A percentile compares a stretch with the other conserved stretches of the same genome.
phyloP scores from a whole-genome alignment of 1,140 invertebrate species.

The Sitobion miscanthi region DNA sequence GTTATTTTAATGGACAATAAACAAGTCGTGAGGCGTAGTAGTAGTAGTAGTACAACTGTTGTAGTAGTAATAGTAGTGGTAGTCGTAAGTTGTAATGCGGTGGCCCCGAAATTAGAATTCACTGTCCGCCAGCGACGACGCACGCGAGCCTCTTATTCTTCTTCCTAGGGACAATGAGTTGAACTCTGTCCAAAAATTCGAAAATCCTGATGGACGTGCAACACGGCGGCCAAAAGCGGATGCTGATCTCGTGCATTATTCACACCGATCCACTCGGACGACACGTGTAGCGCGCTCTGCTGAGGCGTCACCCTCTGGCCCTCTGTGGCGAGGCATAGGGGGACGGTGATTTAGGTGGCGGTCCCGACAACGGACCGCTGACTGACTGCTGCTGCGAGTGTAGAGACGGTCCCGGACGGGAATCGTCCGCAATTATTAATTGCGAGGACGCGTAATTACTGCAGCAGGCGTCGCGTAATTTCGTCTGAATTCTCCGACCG shows the following conservation, averaged over 20 bases:
- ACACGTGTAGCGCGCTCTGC: background rate
- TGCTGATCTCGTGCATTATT: slow-evolving; percentile 9
- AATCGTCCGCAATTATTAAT: background rate
- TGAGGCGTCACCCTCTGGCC: background rate
- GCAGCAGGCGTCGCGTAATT: background rate
- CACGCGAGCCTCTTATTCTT: background rate
- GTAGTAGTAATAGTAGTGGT: too few species aligned
- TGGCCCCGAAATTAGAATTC: slow-evolving; percentile 49
- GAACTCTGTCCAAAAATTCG: slow-evolving; percentile 42
- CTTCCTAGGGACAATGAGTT: background rate
- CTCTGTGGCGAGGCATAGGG: background rate
- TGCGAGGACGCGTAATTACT: background rate
- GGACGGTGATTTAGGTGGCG: background rate
- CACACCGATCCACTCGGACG: slow-evolving; percentile 11
- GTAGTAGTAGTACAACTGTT: background rate
- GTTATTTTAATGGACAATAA: slow-evolving; percentile 54
- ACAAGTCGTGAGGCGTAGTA: slow-evolving; percentile 9
- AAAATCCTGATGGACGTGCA: background rate
- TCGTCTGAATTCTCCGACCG: background rate
- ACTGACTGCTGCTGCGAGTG: background rate
- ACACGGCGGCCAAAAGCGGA: background rate
- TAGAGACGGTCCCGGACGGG: background rate
- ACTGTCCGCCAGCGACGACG: background rate
- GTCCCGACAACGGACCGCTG: background rate
- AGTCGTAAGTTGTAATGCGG: background rate